Percentiles rank a stretch among this genome's conserved stretches.
Evolutionary conservation across 2,888 invertebrate species (phyloP).

Genomic region (Alsophila aescularia): DNA sequence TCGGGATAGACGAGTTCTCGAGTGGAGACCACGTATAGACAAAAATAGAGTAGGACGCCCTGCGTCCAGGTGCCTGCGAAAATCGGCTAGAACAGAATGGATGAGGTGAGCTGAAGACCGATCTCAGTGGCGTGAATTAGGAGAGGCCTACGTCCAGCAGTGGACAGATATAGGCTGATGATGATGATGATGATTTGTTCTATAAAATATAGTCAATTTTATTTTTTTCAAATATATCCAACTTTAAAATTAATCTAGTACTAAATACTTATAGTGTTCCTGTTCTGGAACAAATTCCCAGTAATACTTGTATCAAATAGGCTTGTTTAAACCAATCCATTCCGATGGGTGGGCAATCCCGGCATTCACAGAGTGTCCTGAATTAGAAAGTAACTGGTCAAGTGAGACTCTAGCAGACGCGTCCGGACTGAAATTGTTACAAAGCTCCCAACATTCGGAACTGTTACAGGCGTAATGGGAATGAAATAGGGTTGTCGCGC

Average conservation of each 20-base stretch:
- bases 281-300: not conserved
- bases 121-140: no score
- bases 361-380: constrained; percentile 44
- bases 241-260: not conserved
- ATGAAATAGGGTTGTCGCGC: constrained; percentile 32
- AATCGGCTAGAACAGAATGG: no score
- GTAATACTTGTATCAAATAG: not conserved
- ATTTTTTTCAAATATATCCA: no score
- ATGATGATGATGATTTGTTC: no score
- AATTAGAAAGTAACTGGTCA: constrained; percentile 60
- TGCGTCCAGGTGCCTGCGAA: no score
- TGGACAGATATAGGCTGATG: no score
- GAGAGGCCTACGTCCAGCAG: no score
- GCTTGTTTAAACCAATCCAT: constrained; percentile 15
- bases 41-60: no score
- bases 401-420: constrained; percentile 45
- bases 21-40: no score
- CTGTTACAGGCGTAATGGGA: constrained; percentile 49
- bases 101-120: no score
- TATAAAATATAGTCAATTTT: no score
- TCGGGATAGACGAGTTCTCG: no score
- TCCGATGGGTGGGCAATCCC: constrained; percentile 16
- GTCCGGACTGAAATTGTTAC: constrained; percentile 48
- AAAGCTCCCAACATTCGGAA: constrained; percentile 43
- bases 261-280: not conserved